phyloP scores from a whole-genome alignment of 1,140 invertebrate genomes.

The Heliconius hewitsoni region DNA sequence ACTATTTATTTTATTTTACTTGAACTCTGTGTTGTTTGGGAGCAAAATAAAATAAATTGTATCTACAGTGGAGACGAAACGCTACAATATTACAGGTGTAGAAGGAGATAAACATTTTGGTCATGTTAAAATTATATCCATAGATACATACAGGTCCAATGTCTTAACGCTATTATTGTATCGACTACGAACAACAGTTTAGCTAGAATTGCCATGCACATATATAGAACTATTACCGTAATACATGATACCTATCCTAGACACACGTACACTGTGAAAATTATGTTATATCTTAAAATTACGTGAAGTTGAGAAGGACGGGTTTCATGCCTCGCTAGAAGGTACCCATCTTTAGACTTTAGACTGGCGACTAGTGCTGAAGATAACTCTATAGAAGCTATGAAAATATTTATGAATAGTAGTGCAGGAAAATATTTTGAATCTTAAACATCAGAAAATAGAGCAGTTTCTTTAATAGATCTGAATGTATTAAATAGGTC shows the following conservation, averaged over 20 bases:
- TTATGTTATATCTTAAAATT: conserved; percentile 62
- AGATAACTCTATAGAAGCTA: conserved; percentile 68
- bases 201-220: conserved; percentile 78
- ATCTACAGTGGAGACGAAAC: conserved; percentile 15
- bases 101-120: conserved; percentile 55
- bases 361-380: conserved; percentile 56
- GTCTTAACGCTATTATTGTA: conserved; percentile 76
- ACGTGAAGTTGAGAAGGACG: conserved; percentile 59
- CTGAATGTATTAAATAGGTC: conserved; percentile 63
- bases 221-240: conserved; percentile 69
- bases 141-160: conserved; percentile 57
- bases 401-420: conserved; percentile 72
- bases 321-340: conserved; percentile 45
- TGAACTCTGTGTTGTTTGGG: neutral
- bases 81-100: conserved; percentile 8
- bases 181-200: conserved; percentile 77
- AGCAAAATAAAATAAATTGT: conserved; percentile 15
- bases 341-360: conserved; percentile 45
- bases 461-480: conserved; percentile 67
- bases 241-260: conserved; percentile 73
- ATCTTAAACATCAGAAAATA: conserved; percentile 72
- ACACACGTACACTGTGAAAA: conserved; percentile 75
- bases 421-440: conserved; percentile 69
- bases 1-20: conserved; percentile 24
- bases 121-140: conserved; percentile 65